Evolutionary conservation across 2,888 invertebrate genomes (phyloP), one percentile per base, ranked within the genome.

Genomic region (Agrotis ipsilon): DNA sequence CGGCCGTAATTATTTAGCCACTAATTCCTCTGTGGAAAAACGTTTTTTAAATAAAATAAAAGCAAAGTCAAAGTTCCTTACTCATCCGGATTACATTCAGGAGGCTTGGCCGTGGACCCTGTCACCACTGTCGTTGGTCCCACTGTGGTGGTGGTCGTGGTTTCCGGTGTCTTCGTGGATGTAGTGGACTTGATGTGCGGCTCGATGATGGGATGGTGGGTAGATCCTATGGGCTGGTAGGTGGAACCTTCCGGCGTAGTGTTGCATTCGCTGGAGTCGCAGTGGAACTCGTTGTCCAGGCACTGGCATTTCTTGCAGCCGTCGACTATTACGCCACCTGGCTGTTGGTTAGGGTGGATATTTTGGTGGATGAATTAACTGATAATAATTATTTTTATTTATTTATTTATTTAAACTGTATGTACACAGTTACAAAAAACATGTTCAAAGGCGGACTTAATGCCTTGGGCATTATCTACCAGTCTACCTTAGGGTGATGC

Each of bases 251-350:
- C 68, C 0, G 64, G 24, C 0, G 88, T 87, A 2, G 86, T 76
- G 7, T 64, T 51, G 80, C 97, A 97, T 2, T 92, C 90, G 24
- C 88, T 94, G 43, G 96, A 92, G 88, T 97, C 97, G 88, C 98
- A 98, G 58, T 97, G 96, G 72, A 98, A 97, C 27, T 96, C 96
- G 92, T 98, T 98, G 87, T 98, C 97, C 11, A 98, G 94, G 85
- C 99, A 99, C 84, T 98, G 98, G 87, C 98, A 99, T 18, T 97
- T 96, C 85, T 97, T 97, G 87, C 98, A 98, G 0, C 97, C 97
- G 1, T 97, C 97, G 18, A 92, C 85, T 3, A 97, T 90, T 0
- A 97, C 96, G 64, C 97, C 97, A 21, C 98, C 98, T 0, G 98
- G 98, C 97, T 98, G 93, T 24, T 48, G 18, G 7, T 39, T 9